These are phyloP conservation scores for Tachina fera DNA, from an alignment of 2,888 invertebrate species.

Conservation along the genomic window DNA sequence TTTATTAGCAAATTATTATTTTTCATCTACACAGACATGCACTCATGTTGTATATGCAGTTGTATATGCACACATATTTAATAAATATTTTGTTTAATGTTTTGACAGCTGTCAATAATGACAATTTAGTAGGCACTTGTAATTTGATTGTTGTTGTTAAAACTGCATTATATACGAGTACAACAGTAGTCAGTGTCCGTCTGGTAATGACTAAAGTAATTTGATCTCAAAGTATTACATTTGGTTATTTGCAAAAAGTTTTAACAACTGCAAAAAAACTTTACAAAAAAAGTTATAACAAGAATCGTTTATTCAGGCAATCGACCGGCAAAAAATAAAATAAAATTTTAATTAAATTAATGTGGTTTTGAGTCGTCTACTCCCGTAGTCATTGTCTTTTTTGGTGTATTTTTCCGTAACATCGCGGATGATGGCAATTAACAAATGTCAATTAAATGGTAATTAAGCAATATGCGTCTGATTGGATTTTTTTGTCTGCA, in stretches of 20 bases:
- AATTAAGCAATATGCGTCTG: conserved; percentile 51
- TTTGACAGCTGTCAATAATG: conserved; percentile 72
- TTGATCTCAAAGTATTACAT: conserved; percentile 66
- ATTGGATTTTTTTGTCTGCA: conserved; percentile 22
- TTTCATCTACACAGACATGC: background rate
- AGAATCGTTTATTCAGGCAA: conserved; percentile 8
- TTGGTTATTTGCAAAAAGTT: conserved; percentile 23
- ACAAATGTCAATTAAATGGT: conserved; percentile 69
- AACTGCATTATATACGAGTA: conserved; percentile 6
- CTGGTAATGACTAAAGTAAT: conserved; percentile 68
- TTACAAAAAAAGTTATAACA: conserved; percentile 23
- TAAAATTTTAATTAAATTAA: conserved; percentile 69
- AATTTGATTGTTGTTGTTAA: conserved; percentile 40
- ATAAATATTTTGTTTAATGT: conserved; percentile 41
- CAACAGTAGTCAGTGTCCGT: conserved; percentile 34
- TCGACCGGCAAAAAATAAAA: conserved; percentile 47
- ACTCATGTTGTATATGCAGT: too few species aligned
- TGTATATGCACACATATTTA: background rate
- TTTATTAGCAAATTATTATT: conserved; percentile 26
- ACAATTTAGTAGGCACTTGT: conserved; percentile 65
- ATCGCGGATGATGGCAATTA: conserved; percentile 61
- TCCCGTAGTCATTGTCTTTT: conserved; percentile 33
- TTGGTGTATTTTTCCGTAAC: background rate
- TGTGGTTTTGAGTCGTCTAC: conserved; percentile 51
- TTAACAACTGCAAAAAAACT: background rate